Percentiles rank a stretch among this genome's conserved stretches.
Evolutionary conservation across 2,888 invertebrate species (phyloP).

Genomic region (Tenthredo amoena): DNA sequence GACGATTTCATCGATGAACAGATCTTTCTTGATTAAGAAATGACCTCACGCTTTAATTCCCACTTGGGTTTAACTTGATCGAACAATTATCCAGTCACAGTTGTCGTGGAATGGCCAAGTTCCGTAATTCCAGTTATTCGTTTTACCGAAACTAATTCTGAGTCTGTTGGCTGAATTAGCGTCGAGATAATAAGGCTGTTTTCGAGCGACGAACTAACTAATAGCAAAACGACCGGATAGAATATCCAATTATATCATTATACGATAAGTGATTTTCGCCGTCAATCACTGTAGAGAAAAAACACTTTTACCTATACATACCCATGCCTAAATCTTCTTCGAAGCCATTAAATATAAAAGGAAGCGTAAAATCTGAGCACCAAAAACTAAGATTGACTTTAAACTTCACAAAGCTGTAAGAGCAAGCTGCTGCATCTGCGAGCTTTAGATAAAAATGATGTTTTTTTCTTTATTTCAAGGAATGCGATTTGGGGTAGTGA

Average conservation of each 20-base stretch:
- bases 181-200: not conserved
- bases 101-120: not conserved
- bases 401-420: not conserved
- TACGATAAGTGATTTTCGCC: constrained; percentile 17
- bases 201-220: not conserved
- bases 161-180: not conserved
- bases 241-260: constrained; percentile 13
- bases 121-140: not conserved
- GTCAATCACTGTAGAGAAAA: not conserved
- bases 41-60: not conserved
- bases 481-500: not conserved
- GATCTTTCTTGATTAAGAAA: not conserved
- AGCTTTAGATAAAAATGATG: not conserved
- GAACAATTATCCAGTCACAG: not conserved
- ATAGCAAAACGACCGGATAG: not conserved
- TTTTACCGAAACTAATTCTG: not conserved
- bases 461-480: not conserved
- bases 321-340: not conserved
- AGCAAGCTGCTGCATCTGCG: constrained; percentile 4
- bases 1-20: not conserved
- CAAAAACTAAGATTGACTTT: not conserved
- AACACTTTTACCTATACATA: not conserved
- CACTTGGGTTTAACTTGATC: not conserved
- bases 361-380: constrained; percentile 24
- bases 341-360: not conserved